Base-by-base conservation (phyloP, 2,888 invertebrate genomes). In the Flexamia atlantica region DNA sequence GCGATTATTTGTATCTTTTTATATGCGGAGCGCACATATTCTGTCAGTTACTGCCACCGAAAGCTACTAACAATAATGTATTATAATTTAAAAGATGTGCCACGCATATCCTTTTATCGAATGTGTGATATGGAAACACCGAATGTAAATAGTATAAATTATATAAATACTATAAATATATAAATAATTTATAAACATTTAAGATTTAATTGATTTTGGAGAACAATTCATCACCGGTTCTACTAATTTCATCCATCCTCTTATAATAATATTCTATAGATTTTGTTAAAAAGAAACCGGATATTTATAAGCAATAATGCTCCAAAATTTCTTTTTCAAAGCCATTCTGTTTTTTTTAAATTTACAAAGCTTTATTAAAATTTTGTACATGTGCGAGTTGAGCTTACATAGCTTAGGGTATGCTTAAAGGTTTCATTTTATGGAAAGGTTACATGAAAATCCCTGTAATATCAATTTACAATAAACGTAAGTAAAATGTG, bases 141-240 rank as follows among this genome's bases (percentile, higher is more conserved):
- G 9, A 76, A 2, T 76, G 76, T 76, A 76, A 5, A 76, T 76
- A 76, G 1, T 76, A 76, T 76, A 76, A 76, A 50, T 70, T 70
- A 70, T 46, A 50, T 76, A 76, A 28, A 76, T 76, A 76, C 30
- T 76, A 76, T 76, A 76, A 76, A 76, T 76, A 76, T 76, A 76
- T 76, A 76, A 76, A 76, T 76, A 76, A n/a, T 46, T 76, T 76
- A 23, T 46, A 23, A 46, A 28, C 14, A 3, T 23, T 7, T 46
- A 28, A 76, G 50, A n/a, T 23, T n/a, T n/a, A n/a, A n/a, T n/a
- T 76, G 28, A 46, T 23, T 76, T 76, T 36, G 28, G 50, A 50
- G 14, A 28, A 25, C 10, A 14, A 76, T 46, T 50, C n/a, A 72
- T 17, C 30, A 28, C 28, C 28, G 10, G 5, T 42, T 76, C 72